Evolutionary conservation across 2,113 vertebrate genomes (phyloP).

Genomic region (Zosterops lateralis): DNA sequence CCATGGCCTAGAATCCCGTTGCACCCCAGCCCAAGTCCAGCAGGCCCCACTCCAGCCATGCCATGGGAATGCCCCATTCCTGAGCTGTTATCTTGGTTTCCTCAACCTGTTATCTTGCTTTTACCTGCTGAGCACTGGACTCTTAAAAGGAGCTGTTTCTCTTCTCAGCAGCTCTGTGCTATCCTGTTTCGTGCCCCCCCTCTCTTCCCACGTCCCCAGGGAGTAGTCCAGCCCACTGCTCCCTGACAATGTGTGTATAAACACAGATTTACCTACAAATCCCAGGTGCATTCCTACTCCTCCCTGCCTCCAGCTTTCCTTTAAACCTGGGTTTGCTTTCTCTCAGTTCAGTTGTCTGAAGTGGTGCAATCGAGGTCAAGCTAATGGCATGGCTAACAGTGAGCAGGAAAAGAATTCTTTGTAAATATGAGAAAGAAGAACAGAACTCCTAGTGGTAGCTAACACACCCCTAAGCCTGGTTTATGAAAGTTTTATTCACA

Average conservation of each 20-base stretch:
- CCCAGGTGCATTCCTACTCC: not conserved
- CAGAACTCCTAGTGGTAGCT: not conserved
- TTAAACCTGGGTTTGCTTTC: not conserved
- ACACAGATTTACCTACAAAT: not conserved
- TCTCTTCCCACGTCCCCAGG: fast-evolving
- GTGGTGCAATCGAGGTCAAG: not conserved
- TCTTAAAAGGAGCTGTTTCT: not conserved
- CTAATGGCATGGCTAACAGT: too few relatives aligned
- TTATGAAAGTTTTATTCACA: not conserved
- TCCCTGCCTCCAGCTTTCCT: not conserved
- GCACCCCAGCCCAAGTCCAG: not conserved
- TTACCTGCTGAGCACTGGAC: not conserved
- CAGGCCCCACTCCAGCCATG: not conserved
- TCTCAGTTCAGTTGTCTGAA: not conserved
- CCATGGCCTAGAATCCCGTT: not conserved
- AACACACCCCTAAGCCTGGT: not conserved
- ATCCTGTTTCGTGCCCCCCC: fast-evolving
- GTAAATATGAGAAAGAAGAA: not conserved
- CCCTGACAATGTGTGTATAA: not conserved
- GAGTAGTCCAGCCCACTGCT: not conserved
- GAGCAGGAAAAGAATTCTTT: not conserved
- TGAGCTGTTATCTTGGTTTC: not conserved
- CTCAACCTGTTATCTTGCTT: not conserved
- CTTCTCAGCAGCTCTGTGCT: not conserved
- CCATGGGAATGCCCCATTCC: not conserved